Percentiles rank a stretch among this genome's conserved stretches.
phyloP scores from a whole-genome alignment of 2,113 vertebrate genomes.

The Thymallus thymallus region DNA sequence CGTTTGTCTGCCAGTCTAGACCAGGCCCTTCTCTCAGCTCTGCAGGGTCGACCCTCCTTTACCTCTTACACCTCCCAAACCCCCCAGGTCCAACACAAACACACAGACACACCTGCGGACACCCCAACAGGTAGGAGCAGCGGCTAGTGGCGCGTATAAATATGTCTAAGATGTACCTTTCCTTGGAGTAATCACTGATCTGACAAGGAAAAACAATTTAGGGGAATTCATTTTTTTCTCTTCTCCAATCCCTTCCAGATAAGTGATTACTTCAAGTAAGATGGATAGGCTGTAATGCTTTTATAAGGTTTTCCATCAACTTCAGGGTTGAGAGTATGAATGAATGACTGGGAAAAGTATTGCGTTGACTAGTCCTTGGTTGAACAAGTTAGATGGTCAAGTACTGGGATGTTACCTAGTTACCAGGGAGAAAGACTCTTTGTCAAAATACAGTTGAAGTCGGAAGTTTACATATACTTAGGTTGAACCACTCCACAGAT shows the following conservation, averaged over 20 bases:
- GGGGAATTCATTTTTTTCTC: no score
- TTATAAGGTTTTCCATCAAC: background rate
- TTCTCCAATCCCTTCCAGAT: no score
- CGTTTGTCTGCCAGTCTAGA: constrained; percentile 88
- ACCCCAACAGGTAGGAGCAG: constrained; percentile 1
- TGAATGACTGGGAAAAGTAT: background rate
- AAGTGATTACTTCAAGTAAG: background rate
- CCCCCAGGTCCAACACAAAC: constrained; percentile 31
- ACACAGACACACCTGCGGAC: constrained; percentile 10
- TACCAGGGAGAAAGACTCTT: no score
- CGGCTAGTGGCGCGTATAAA: no score
- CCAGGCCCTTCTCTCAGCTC: constrained; percentile 81
- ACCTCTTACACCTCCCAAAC: constrained; percentile 73
- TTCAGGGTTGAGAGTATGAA: background rate
- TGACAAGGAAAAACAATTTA: no score
- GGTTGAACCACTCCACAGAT: no score
- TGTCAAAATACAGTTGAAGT: no score
- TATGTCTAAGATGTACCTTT: no score
- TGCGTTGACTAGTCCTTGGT: no score
- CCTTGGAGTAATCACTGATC: no score
- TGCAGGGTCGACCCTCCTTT: constrained; percentile 86
- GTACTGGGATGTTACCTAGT: no score
- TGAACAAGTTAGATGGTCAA: background rate
- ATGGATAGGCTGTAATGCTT: background rate
- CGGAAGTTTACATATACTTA: no score